Evolutionary conservation across 2,888 invertebrate species (phyloP), one percentile per base, ranked within the genome.

Genomic region (Cataglyphis rosenhaueri): DNA sequence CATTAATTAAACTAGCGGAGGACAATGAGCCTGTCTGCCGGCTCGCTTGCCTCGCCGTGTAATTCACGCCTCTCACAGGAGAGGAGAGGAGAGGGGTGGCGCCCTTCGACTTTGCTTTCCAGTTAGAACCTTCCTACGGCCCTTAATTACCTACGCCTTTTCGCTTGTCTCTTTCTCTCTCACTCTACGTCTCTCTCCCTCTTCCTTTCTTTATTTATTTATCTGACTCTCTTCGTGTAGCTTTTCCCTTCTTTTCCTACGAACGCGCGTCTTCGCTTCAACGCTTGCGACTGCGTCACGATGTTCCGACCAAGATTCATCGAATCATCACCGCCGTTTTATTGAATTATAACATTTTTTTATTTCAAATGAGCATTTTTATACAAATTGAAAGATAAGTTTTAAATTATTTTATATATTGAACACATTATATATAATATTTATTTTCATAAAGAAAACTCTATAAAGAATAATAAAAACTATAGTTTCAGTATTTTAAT

Each of bases 1-100:
- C 93, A 94, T 94, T 94, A 94, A 94, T 94, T 94, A 94, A 94
- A 94, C 93, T 92, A 93, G 93, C 92, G 90, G 92, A 93, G 93
- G 93, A 94, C 94, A 94, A 94, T 94, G 93, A 93, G 93, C 91
- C 92, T 91, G 92, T 93, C 93, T 91, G 90, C 91, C 86, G 89
- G 89, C 90, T 91, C 90, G 90, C 88, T 88, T 86, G 87, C 86
- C 89, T 86, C 90, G 89, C 89, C 89, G 86, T 92, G 91, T 92
- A 91, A 93, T 91, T 92, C 91, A 92, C 93, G 91, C 91, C 91
- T 90, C 90, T 87, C 89, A 85, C 84, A 66, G 8, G 48, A 52
- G 32, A 32, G 88, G 91, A 89, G 68, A 71, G n/a, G 48, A 52
- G 44, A 44, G 25, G 66, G 70, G 87, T 75, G 86, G 86, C 87